Evolutionary conservation across 2,888 invertebrate genomes (phyloP).

Genomic region (Caenorhabditis sp.): DNA sequence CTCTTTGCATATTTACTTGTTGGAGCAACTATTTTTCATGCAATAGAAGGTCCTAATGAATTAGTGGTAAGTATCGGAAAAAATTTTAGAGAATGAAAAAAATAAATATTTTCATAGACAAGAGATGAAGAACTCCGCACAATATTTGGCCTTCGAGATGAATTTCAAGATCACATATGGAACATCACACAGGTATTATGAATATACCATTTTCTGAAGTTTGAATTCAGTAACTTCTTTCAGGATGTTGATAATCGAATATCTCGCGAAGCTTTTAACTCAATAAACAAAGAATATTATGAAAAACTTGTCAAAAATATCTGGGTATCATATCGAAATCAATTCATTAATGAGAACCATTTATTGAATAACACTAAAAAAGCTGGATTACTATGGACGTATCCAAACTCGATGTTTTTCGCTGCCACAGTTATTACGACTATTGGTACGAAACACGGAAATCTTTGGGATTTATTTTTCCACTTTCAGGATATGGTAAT

Average conservation of each 20-base stretch:
- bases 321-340: slow-evolving; percentile 64
- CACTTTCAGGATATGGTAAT: slow-evolving; percentile 64
- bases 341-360: slow-evolving; percentile 69
- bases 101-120: slow-evolving; percentile 48
- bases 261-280: slow-evolving; percentile 66
- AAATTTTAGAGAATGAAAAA: not conserved
- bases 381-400: slow-evolving; percentile 69
- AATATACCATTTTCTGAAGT: not conserved
- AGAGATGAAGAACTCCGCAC: slow-evolving; percentile 61
- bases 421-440: slow-evolving; percentile 71
- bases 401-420: slow-evolving; percentile 70
- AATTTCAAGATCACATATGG: slow-evolving; percentile 70
- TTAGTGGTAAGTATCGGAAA: slow-evolving; percentile 55
- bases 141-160: slow-evolving; percentile 64
- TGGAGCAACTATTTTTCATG: slow-evolving; percentile 69
- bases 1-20: slow-evolving; percentile 65
- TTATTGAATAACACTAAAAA: slow-evolving; percentile 64
- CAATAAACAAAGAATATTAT: slow-evolving; percentile 68
- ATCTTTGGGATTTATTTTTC: no score
- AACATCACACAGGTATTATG: slow-evolving; percentile 61
- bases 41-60: slow-evolving; percentile 67
- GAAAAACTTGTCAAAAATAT: slow-evolving; percentile 59
- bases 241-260: slow-evolving; percentile 61
- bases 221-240: no score
- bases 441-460: slow-evolving; percentile 62